phyloP scores from a whole-genome alignment of 2,797 vertebrate genomes.

The Manis crassicaudata region DNA sequence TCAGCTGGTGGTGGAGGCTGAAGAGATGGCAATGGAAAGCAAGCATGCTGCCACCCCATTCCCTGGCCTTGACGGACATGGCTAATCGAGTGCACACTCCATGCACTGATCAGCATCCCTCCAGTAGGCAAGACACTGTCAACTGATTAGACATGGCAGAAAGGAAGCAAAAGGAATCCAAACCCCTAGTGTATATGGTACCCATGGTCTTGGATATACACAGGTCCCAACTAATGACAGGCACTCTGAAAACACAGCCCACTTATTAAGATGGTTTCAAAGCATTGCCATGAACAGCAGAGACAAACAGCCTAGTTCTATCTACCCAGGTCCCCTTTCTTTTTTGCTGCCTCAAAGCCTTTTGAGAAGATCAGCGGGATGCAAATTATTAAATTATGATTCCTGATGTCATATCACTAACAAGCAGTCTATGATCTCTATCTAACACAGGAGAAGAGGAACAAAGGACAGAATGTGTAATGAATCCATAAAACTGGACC shows the following conservation, averaged over 20 bases:
- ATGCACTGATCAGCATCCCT: background rate
- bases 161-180: background rate
- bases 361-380: conserved; percentile 62
- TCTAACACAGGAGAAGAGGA: conserved; percentile 48
- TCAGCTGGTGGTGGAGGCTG: background rate
- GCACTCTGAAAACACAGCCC: background rate
- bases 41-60: background rate
- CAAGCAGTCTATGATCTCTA: conserved; percentile 46
- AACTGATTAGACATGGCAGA: background rate
- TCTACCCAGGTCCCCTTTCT: background rate
- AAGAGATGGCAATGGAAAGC: background rate
- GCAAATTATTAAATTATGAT: conserved; percentile 65
- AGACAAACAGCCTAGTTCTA: background rate
- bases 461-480: conserved; percentile 20
- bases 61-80: conserved; percentile 33
- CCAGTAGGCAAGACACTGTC: background rate
- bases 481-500: background rate
- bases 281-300: background rate
- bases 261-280: background rate
- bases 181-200: background rate
- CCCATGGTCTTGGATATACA: background rate
- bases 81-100: background rate
- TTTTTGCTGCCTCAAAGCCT: conserved; percentile 43
- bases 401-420: conserved; percentile 52
- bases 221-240: background rate